Evolutionary conservation across 2,888 invertebrate genomes (phyloP).

Genomic region (Lepidocyrtinus sp.): DNA sequence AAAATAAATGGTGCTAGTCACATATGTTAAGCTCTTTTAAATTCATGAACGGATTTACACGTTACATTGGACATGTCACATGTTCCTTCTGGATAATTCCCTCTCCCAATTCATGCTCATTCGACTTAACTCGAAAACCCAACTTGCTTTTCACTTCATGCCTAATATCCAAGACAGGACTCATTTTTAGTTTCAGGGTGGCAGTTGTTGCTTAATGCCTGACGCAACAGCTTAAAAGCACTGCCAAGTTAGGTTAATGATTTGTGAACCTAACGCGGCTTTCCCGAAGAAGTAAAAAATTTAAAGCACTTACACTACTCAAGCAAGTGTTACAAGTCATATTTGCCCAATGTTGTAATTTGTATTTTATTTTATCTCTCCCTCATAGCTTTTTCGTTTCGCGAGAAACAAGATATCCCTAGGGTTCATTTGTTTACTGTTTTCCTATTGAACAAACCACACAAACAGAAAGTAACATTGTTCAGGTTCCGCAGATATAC

Average conservation of each 20-base stretch:
- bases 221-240: conserved; percentile 34
- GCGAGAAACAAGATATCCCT: no score
- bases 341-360: neutral
- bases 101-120: conserved; percentile 28
- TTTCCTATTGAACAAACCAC: neutral
- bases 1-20: conserved; percentile 11
- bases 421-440: conserved; percentile 16
- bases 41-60: conserved; percentile 53
- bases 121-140: conserved; percentile 5
- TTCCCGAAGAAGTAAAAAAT: neutral
- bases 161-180: neutral
- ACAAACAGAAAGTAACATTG: neutral
- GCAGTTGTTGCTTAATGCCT: neutral
- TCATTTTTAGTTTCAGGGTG: conserved; percentile 9
- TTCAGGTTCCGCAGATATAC: no score
- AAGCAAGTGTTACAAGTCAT: conserved; percentile 13
- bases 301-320: neutral
- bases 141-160: conserved; percentile 9
- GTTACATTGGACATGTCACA: conserved; percentile 44
- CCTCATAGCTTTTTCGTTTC: no score
- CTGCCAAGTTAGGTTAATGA: conserved; percentile 40
- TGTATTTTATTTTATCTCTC: no score
- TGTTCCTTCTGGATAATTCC: conserved; percentile 40
- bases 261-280: conserved; percentile 38
- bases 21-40: conserved; percentile 29